Base-by-base conservation (phyloP, 2,113 vertebrate species). In the Crocuta crocuta region DNA sequence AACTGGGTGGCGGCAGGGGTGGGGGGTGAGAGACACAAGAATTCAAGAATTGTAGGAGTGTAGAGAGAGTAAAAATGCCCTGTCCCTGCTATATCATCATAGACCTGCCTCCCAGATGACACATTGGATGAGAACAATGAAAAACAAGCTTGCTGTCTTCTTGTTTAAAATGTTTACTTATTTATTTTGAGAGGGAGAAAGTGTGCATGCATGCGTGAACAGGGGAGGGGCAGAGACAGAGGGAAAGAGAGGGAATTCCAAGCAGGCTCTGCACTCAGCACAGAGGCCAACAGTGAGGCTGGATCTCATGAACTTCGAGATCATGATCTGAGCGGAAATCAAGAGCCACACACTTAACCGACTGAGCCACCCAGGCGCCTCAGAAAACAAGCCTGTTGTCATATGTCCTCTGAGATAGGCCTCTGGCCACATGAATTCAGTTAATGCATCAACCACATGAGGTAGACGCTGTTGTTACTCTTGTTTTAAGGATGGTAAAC, bases 21-120 rank as follows among this genome's bases (percentile, higher is more conserved):
- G 50, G 26, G 55, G 28, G 6, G 12, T 0, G 7, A 28, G 7
- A 24, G 58, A 28, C 24, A 28, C 6, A 15, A 87, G 35, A 61
- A 15, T 24, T 35, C 5, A 71, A 74, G 55, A 28, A 31, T 1
- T 0, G 1, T 17, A 12, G 28, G 28, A 10, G 6, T 28, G 2
- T 24, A 16, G 31, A 58, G 28, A 89, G 43, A 7, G 5, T 17
- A 10, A 31, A 53, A 55, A 2, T 33, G 19, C 13, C 65, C 23
- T 7, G 2, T 33, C 58, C 28, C 21, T 4, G 15, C 24, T 48
- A 9, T 9, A 55, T 35, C 31, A 9, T 33, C 26, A 19, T 71
- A 70, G 66, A 73, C 4, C 9, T 1, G 21, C 39, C 61, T 92
- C 43, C 43, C 66, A 76, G 50, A 24, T 61, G n/a, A 10, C 76